Base-by-base conservation (phyloP, 2,113 vertebrate species). In the Cephalopholis sonnerati region DNA sequence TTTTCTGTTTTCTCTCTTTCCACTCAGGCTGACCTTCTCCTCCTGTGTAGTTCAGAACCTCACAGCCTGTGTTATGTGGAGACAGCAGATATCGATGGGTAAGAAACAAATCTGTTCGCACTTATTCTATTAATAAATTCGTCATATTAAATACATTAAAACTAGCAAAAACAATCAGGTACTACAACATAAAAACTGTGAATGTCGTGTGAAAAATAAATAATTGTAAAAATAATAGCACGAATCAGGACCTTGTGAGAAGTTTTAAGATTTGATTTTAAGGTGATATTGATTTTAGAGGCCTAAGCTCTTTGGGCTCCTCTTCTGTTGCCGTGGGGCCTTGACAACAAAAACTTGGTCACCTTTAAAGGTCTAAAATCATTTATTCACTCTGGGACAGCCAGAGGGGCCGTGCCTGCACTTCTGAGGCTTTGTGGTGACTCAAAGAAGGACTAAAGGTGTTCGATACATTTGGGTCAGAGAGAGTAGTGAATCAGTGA, bases 1-100 rank as follows among this genome's bases (percentile, higher is more conserved):
- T 29, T 46, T 32, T 11, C 7, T 57, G 0, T n/a, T 36, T 73
- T 17, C 53, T 75, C 12, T 69, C 39, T 73, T n/a, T 57, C n/a
- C 16, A 75, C 29, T 0, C 67, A 96, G 96, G 97, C 97, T 0
- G 98, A 99, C 66, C 41, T 99, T 86, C 95, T 99, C 36, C 86
- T 99, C 74, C 95, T 99, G 48, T 92, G 95, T 92, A 99, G 96
- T 87, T 96, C 97, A 0, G 98, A 99, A 89, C 97, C 97, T 84
- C 97, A 96, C 94, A 99, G 98, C 90, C 79, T 99, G 69, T 99
- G 98, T 93, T 98, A 98, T 0, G 94, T 99, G 90, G 98, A 99
- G 91, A 99, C 98, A 0, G 95, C 96, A 0, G 97, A 99, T 84
- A 98, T 99, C 0, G 98, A 99, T 0, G 97, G 98, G 98, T 99